Conservation (phyloP, 1,140 invertebrate genomes). For the Trachymyrmex cornetzi region DNA sequence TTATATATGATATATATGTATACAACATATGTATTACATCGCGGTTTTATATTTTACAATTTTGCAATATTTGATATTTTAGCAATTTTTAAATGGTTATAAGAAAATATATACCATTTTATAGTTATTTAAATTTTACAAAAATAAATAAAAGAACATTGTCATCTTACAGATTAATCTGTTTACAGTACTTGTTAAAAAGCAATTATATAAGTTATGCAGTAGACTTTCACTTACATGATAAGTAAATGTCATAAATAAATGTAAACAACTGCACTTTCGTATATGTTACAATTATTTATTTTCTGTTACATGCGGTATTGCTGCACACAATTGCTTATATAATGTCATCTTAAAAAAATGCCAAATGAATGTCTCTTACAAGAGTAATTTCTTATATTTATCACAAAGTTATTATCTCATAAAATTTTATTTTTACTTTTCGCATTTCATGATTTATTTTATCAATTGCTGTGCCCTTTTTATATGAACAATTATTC, state of each 20-base stretch:
- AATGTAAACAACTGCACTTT: not conserved
- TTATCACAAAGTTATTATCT: not conserved
- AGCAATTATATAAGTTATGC: not conserved
- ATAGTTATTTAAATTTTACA: too few relatives aligned
- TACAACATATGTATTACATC: too few relatives aligned
- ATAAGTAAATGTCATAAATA: not conserved
- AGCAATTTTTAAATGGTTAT: too few relatives aligned
- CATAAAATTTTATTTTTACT: not conserved
- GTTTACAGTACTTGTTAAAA: too few relatives aligned
- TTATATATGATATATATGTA: too few relatives aligned
- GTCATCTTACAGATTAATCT: too few relatives aligned
- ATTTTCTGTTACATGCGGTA: not conserved
- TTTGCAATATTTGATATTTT: too few relatives aligned
- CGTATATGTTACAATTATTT: constrained; percentile 18
- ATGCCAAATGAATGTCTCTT: not conserved
- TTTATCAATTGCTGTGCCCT: constrained; percentile 11
- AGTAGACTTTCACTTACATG: not conserved
- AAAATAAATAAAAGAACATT: too few relatives aligned
- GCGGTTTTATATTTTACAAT: too few relatives aligned
- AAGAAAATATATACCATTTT: too few relatives aligned
- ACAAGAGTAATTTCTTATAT: not conserved
- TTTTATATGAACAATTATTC: not conserved
- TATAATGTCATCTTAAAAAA: not conserved
- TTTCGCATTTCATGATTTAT: not conserved
- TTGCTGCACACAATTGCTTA: not conserved